Conservation (phyloP, 2,113 vertebrate genomes). For the Pygoscelis antarcticus region DNA sequence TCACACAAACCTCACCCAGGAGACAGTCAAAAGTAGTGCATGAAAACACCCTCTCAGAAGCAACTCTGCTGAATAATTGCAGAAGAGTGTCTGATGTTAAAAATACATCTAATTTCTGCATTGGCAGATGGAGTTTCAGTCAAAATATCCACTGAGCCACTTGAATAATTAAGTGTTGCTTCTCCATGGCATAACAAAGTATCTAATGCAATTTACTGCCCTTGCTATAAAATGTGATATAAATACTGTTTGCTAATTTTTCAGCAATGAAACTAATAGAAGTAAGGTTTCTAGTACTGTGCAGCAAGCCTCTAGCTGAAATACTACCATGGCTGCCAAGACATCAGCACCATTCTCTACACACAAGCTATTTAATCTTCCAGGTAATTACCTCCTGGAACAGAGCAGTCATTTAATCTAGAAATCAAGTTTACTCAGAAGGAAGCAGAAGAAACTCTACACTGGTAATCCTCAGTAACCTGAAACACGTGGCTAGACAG, state of each 20-base stretch:
- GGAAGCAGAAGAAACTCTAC: not conserved
- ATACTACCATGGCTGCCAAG: not conserved
- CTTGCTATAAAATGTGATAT: not conserved
- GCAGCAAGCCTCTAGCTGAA: not conserved
- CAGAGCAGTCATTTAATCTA: not conserved
- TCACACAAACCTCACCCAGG: not conserved
- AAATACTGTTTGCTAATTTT: not conserved
- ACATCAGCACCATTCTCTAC: not conserved
- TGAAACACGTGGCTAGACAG: not conserved
- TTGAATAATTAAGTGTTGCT: constrained; percentile 2
- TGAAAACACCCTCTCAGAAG: not conserved
- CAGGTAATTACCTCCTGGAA: not conserved
- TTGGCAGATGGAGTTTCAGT: not conserved
- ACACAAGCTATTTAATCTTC: not conserved
- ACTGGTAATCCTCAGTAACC: not conserved
- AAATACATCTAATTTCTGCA: constrained; percentile 34
- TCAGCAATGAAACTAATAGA: not conserved
- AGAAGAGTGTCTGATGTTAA: not conserved
- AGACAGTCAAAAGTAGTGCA: not conserved
- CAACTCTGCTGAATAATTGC: not conserved
- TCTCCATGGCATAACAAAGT: not conserved
- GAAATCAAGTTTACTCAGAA: not conserved
- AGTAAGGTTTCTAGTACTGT: not conserved
- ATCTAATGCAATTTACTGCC: not conserved
- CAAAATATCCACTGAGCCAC: constrained; percentile 17